These are phyloP conservation scores for Nothocercus nigrocapillus DNA, from an alignment of 2,113 vertebrate genomes.

Conservation along the genomic window DNA sequence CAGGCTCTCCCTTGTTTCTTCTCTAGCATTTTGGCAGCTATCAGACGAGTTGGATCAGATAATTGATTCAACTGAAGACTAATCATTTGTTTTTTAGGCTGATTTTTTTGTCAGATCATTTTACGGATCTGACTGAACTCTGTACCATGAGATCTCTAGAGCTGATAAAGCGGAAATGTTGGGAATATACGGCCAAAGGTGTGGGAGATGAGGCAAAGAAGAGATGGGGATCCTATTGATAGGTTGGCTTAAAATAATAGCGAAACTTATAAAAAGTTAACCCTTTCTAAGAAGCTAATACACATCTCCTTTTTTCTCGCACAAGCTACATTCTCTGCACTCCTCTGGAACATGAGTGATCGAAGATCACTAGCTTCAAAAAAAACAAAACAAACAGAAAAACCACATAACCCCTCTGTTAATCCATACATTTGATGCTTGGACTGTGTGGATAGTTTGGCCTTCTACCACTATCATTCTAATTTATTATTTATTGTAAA, in stretches of 20 bases:
- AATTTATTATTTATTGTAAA: neutral
- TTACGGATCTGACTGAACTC: slow-evolving; percentile 11
- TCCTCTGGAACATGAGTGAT: neutral
- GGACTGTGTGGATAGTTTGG: fast-evolving
- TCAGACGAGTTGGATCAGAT: slow-evolving; percentile 12
- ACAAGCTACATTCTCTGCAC: neutral
- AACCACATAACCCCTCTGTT: neutral
- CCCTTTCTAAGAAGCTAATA: neutral
- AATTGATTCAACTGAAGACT: slow-evolving; percentile 41
- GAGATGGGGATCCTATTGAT: neutral
- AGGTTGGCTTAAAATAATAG: neutral
- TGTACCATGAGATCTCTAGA: neutral
- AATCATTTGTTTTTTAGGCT: slow-evolving; percentile 46
- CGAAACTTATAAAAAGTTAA: neutral
- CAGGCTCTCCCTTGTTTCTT: slow-evolving; percentile 57
- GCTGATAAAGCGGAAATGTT: neutral
- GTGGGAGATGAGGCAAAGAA: neutral
- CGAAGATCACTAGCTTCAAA: neutral
- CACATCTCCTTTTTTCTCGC: neutral
- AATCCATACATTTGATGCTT: neutral
- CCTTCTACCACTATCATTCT: neutral
- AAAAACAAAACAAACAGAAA: too few relatives aligned
- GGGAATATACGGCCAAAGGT: slow-evolving; percentile 34
- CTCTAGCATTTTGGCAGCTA: neutral
- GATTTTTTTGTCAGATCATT: slow-evolving; percentile 9